Evolutionary conservation across 2,888 invertebrate species (phyloP), one percentile per base, ranked within the genome.

Genomic region (Conistra vaccinii): DNA sequence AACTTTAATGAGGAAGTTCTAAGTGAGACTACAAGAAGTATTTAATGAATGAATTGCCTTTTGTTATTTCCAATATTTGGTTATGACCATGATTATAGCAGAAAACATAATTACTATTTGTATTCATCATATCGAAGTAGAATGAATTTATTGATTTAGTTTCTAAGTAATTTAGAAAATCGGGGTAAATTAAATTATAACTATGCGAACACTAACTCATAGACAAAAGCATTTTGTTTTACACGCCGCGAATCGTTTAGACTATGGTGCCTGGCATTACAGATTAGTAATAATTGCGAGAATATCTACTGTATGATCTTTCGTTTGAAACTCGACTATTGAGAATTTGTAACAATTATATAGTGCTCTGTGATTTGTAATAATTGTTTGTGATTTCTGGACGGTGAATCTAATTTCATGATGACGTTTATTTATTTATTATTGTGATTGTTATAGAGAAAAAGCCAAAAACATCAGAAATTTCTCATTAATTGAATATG

Each of bases 361-460:
- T n/a, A n/a, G n/a, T n/a, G n/a, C n/a, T n/a, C n/a, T 35, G 4
- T 35, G 35, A 35, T n/a, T 32, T 32, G 4, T 35, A 5, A 0
- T 6, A 10, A 26, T 29, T n/a, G 0, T 57, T 62, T 57, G 9
- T 57, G 29, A 26, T 69, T 81, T 78, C 55, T 61, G 69, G 29
- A 69, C 81, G 80, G 12, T 20, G 17, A 17, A 26, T 53, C 32
- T 20, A 29, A 67, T 55, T 51, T 80, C 82, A 63, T 53, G 23
- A 65, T 81, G 82, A 82, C 78, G 60, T 78, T 81, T 81, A 65
- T 79, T 79, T 81, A 73, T 83, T 83, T 83, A 69, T 62, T 78
- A 58, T 62, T 82, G 70, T 82, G 61, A 58, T 60, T 55, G 26
- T 3, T 48, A 0, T 0, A 4, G 42, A 51, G 2, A 57, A 48